Percentiles rank a stretch among this genome's conserved stretches.
Evolutionary conservation across 2,797 vertebrate species (phyloP).

Genomic region (Aphelocoma californica): DNA sequence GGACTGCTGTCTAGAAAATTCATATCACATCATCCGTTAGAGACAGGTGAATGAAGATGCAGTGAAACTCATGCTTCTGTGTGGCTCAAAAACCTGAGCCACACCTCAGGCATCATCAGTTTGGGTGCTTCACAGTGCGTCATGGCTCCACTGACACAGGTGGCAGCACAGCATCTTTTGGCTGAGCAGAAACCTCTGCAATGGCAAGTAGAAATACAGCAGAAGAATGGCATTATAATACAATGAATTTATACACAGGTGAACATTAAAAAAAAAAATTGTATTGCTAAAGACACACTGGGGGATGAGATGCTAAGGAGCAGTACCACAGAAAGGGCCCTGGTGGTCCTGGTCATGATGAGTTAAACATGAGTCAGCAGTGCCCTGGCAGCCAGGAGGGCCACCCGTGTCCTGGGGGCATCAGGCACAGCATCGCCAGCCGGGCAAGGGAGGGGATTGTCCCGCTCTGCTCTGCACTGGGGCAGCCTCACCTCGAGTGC

Average conservation of each 20-base stretch:
- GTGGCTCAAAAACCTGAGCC: not conserved
- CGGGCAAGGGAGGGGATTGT: accelerated
- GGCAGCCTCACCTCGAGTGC: accelerated
- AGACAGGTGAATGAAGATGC: not conserved
- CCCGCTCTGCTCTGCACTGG: accelerated
- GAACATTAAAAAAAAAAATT: not conserved
- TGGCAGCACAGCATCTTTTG: not conserved
- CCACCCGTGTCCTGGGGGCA: accelerated
- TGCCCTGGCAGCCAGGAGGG: not conserved
- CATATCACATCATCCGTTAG: accelerated
- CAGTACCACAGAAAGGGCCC: accelerated
- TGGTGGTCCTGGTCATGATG: accelerated
- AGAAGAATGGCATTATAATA: not conserved
- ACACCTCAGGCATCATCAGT: too few species aligned
- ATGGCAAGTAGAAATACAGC: not conserved
- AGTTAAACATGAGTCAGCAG: not conserved
- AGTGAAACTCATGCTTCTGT: not conserved
- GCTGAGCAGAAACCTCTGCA: not conserved
- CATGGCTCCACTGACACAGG: not conserved
- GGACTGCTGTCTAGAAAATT: not conserved
- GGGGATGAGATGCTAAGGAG: not conserved
- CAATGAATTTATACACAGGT: not conserved
- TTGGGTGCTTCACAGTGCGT: accelerated
- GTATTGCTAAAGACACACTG: not conserved
- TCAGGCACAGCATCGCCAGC: accelerated